Base-by-base conservation (phyloP, 2,797 vertebrate species). In the Hapalemur alaotrensis region DNA sequence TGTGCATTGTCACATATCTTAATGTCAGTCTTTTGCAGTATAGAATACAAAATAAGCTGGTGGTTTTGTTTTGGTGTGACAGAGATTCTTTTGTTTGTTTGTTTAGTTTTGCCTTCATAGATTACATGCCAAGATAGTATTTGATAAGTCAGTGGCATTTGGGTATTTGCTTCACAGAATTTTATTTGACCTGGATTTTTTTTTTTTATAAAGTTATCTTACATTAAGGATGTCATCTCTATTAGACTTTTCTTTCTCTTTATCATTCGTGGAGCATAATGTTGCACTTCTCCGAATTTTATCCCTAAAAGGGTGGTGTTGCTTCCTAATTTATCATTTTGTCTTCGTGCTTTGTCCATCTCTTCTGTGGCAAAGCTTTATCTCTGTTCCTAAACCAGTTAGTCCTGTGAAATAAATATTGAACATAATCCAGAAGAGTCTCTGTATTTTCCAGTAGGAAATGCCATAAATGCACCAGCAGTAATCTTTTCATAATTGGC, bases 401-500 rank as follows among this genome's bases (percentile, higher is more conserved):
- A 89, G 80, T 96, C 63, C 94, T 96, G 81, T 95, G 93, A 97
- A 92, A 69, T 89, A 91, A 91, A 63, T 96, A 90, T 11, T 96
- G 67, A 81, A 69, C 75, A 18, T 52, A 88, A 86, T 48, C 61
- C 96, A 93, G 94, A 96, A 95, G 94, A 93, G 73, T 81, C 83
- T 83, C 69, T 93, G 79, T 76, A 61, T 94, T 90, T 96, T 67
- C 65, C 35, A 43, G 32, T 70, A 43, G 78, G 75, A 50, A 91
- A 72, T 69, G 41, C 41, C 54, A 11, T 79, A 84, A 86, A 90
- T 93, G 81, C 32, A 75, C 46, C 96, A 97, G 65, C 83, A 22
- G 93, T 79, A 65, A 81, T 69, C 52, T 98, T 95, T 96, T 96
- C 98, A 96, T 96, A 95, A 97, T 97, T 97, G 98, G 95, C 97